Evolutionary conservation across 2,888 invertebrate genomes (phyloP), one percentile per base, ranked within the genome.

Genomic region (Hartigia nigra): DNA sequence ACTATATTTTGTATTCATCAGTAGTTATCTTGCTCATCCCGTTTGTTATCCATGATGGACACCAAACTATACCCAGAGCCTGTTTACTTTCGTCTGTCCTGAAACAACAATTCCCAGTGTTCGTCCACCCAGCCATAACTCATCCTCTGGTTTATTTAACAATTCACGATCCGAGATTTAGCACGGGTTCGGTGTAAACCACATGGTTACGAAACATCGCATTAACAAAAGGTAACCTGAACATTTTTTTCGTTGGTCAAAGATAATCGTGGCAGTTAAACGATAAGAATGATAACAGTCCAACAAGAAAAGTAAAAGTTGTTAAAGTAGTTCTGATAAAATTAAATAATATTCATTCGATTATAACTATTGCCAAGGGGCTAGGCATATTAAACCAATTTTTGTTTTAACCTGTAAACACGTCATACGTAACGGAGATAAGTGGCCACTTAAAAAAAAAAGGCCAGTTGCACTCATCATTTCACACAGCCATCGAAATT

Each of bases 111-210:
- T 80, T 79, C 76, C 69, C 78, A 74, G 78, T 78, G 80, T 80
- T 75, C 75, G 35, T 81, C 77, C 74, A 74, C 76, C 74, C 77
- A 81, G 81, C 76, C 81, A 79, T 80, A 83, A 82, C 81, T 85
- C 84, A 84, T 84, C 81, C 77, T 74, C 78, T 74, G 74, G 85
- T 87, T 87, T 87, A 84, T 86, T 87, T 86, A 82, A 82, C 74
- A 77, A 83, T 77, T 77, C 74, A 77, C 79, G 80, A 86, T 86
- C 82, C 76, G 78, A 83, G 80, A 85, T 82, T 84, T 76, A 82
- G 82, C 83, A 84, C 83, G 83, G 80, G 80, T 79, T 76, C 76
- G 78, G 70, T 82, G 82, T 77, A 74, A 80, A 78, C 79, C 84
- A 84, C 78, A 81, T 84, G 84, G 78, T 74, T 78, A 37, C 12